A percentile compares a stretch with the other conserved stretches of the same genome.
These are phyloP conservation scores for Diadegma fenestrale DNA, from an alignment of 2,888 invertebrate species.

Conservation along the genomic window DNA sequence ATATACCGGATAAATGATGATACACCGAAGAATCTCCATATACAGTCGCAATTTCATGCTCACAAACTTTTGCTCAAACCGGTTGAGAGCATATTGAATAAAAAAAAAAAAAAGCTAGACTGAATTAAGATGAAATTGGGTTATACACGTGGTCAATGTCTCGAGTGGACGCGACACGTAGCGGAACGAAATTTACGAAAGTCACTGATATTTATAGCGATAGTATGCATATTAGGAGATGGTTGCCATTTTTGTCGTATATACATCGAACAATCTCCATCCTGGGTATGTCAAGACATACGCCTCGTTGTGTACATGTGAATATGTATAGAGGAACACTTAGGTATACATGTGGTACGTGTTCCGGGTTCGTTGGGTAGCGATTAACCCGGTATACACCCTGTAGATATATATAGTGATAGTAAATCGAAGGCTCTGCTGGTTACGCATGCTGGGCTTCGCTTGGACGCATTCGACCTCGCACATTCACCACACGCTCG, in stretches of 20 bases:
- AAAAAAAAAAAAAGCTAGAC: slow-evolving; percentile 18
- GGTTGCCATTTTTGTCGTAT: slow-evolving; percentile 1
- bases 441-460: slow-evolving; percentile 67
- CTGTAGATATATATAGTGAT: slow-evolving; percentile 41
- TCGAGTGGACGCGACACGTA: slow-evolving; percentile 8
- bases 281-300: neutral
- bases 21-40: slow-evolving; percentile 5
- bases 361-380: slow-evolving; percentile 56
- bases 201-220: slow-evolving; percentile 47
- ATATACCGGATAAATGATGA: slow-evolving; percentile 2
- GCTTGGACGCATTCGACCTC: slow-evolving; percentile 68
- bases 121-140: slow-evolving; percentile 40
- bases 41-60: neutral
- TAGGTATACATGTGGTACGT: slow-evolving; percentile 23
- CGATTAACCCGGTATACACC: slow-evolving; percentile 65
- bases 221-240: slow-evolving; percentile 45
- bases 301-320: neutral
- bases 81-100: slow-evolving; percentile 37
- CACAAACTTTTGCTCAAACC: slow-evolving; percentile 25
- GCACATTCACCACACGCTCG: slow-evolving; percentile 73
- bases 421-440: slow-evolving; percentile 41
- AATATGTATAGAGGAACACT: slow-evolving; percentile 1
- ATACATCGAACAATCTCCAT: neutral
- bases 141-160: slow-evolving; percentile 29
- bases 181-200: slow-evolving; percentile 35